These are phyloP conservation scores for Atrina japonica DNA, from an alignment of 2,888 invertebrate genomes.

Conservation along the genomic window DNA sequence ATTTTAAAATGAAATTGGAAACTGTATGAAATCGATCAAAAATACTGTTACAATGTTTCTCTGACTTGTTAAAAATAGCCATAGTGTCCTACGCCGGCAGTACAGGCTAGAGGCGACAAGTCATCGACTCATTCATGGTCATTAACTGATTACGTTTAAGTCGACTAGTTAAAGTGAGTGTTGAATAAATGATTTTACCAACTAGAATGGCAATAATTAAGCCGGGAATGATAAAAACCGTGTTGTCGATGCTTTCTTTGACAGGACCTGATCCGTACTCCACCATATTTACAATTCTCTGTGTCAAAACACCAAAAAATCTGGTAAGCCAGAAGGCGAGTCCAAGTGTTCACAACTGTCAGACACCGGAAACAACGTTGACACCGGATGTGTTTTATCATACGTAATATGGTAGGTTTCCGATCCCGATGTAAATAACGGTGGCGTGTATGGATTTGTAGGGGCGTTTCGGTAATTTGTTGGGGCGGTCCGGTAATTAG, in stretches of 20 bases:
- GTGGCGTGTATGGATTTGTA: too few species aligned
- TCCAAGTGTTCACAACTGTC: conserved; percentile 7
- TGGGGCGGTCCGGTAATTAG: too few species aligned
- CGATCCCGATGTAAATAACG: too few species aligned
- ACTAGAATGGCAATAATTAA: conserved; percentile 89
- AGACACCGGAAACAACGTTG: conserved; percentile 17
- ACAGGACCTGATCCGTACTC: conserved; percentile 91
- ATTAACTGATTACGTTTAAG: neutral
- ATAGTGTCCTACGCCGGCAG: too few species aligned
- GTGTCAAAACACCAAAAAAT: neutral
- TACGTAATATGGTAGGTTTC: neutral
- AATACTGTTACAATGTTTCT: too few species aligned
- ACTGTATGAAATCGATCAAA: too few species aligned
- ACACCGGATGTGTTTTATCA: conserved; percentile 19
- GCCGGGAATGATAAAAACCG: conserved; percentile 92
- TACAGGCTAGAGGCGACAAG: too few species aligned
- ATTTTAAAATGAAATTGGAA: too few species aligned
- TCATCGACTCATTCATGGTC: too few species aligned
- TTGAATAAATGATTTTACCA: conserved; percentile 84
- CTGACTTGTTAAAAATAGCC: too few species aligned
- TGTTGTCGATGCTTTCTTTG: conserved; percentile 93
- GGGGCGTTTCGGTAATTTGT: too few species aligned
- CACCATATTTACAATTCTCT: conserved; percentile 85
- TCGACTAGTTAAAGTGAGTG: neutral
- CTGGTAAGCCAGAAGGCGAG: neutral